phyloP scores from a whole-genome alignment of 2,888 invertebrate genomes.

The Andrena praecox region DNA sequence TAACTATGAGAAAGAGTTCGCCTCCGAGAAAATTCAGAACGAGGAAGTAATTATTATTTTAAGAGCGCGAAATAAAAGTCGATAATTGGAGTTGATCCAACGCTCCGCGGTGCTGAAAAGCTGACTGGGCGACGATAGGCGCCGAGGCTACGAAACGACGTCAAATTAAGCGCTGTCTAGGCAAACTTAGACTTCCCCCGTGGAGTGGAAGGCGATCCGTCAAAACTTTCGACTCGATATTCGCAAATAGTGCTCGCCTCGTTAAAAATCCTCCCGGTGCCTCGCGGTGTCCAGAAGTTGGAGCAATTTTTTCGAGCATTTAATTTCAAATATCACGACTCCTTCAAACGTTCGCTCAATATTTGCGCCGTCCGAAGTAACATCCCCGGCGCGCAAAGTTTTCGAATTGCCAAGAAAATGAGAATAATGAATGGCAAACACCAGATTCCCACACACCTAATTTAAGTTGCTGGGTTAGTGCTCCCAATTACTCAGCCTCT shows the following conservation, averaged over 20 bases:
- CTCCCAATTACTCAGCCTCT: too few relatives aligned
- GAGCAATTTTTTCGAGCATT: background rate
- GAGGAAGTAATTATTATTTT: slow-evolving; percentile 38
- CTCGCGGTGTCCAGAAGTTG: background rate
- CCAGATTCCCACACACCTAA: too few relatives aligned
- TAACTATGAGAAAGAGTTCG: background rate
- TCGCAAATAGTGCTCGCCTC: slow-evolving; percentile 11
- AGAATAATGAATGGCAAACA: too few relatives aligned
- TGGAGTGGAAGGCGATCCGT: slow-evolving; percentile 39
- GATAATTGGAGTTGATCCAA: slow-evolving; percentile 57
- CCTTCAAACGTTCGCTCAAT: background rate
- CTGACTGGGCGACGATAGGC: slow-evolving; percentile 47
- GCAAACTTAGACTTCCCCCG: slow-evolving; percentile 50
- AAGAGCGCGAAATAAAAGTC: slow-evolving; percentile 46
- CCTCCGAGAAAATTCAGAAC: slow-evolving; percentile 12
- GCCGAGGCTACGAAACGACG: slow-evolving; percentile 51
- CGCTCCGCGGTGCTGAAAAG: slow-evolving; percentile 24
- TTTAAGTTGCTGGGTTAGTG: too few relatives aligned
- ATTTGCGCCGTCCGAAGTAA: background rate
- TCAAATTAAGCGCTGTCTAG: slow-evolving; percentile 59
- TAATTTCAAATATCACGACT: slow-evolving; percentile 3
- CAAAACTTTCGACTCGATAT: slow-evolving; percentile 62
- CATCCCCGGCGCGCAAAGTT: too few relatives aligned
- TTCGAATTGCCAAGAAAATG: too few relatives aligned
- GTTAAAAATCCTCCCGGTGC: slow-evolving; percentile 20